These are phyloP conservation scores for Capitulum mitella DNA, from an alignment of 2,888 invertebrate genomes.

Conservation along the genomic window DNA sequence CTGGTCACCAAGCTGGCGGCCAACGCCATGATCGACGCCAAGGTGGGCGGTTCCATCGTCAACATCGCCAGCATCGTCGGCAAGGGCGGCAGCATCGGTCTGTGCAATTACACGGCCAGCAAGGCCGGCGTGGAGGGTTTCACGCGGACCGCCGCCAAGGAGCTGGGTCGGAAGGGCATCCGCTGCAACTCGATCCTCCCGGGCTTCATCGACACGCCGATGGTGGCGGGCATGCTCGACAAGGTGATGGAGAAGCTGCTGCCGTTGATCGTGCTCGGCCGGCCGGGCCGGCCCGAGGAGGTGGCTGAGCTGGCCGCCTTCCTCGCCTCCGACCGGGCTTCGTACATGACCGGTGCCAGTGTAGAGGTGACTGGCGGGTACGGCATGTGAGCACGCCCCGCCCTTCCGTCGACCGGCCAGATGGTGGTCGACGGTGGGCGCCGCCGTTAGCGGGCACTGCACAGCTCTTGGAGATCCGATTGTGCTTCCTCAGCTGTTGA, in stretches of 20 bases:
- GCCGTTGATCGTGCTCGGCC: slow-evolving; percentile 43
- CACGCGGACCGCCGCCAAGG: slow-evolving; percentile 46
- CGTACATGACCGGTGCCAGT: slow-evolving; percentile 46
- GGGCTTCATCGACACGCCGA: slow-evolving; percentile 47
- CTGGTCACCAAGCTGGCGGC: slow-evolving; percentile 47
- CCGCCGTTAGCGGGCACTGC: no score
- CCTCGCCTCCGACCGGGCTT: slow-evolving; percentile 47
- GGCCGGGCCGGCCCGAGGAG: slow-evolving; percentile 47
- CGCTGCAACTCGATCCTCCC: slow-evolving; percentile 49
- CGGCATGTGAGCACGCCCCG: slow-evolving; percentile 11
- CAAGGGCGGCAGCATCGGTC: slow-evolving; percentile 45
- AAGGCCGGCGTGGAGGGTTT: slow-evolving; percentile 48
- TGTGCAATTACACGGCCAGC: slow-evolving; percentile 50
- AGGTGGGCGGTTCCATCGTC: slow-evolving; percentile 47
- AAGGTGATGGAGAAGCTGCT: slow-evolving; percentile 42
- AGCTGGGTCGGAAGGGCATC: slow-evolving; percentile 48
- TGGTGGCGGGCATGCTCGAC: slow-evolving; percentile 45
- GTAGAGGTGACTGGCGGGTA: not conserved
- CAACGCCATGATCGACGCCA: slow-evolving; percentile 45
- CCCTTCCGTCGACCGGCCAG: no score
- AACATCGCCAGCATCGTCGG: slow-evolving; percentile 49
- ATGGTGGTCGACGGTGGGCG: no score
- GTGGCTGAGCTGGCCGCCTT: slow-evolving; percentile 47
- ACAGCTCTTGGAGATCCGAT: no score
- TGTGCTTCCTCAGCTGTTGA: no score